Conservation (phyloP, 2,797 vertebrate species). For the Serranus cabrilla region DNA sequence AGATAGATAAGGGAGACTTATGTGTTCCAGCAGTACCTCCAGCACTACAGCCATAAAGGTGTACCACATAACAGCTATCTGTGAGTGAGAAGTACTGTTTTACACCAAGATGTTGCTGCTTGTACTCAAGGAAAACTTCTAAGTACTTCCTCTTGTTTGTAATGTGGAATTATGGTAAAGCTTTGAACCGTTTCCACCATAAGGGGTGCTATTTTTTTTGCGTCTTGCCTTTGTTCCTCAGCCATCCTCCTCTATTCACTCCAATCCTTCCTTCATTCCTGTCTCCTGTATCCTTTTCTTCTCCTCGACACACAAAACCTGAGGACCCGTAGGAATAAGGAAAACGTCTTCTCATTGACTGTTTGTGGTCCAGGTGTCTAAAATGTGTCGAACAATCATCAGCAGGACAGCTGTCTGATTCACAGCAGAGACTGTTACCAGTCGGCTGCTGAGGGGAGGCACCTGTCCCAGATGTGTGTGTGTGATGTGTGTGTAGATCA, state of each 20-base stretch:
- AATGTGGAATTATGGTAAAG: neutral
- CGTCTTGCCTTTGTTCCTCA: neutral
- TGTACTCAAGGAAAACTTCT: too few relatives aligned
- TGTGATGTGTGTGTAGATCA: neutral
- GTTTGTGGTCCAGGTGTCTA: constrained; percentile 29
- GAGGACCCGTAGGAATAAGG: neutral
- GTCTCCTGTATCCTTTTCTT: neutral
- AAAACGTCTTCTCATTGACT: too few relatives aligned
- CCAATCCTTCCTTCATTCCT: neutral
- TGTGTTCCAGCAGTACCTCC: constrained; percentile 26
- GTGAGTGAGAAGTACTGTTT: too few relatives aligned
- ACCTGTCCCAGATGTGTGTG: neutral
- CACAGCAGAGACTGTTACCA: constrained; percentile 2
- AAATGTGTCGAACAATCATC: neutral
- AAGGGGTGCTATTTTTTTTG: neutral
- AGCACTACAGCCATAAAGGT: constrained; percentile 31
- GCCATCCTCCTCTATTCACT: neutral
- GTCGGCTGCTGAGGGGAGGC: neutral
- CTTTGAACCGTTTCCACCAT: neutral
- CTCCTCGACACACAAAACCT: constrained; percentile 8
- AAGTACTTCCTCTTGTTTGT: neutral
- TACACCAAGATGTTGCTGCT: too few relatives aligned
- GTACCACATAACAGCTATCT: constrained; percentile 8
- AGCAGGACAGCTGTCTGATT: constrained; percentile 11
- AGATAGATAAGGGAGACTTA: constrained; percentile 30